These are phyloP conservation scores for Meiosimyza platycephala DNA, from an alignment of 2,888 invertebrate species.

Conservation along the genomic window DNA sequence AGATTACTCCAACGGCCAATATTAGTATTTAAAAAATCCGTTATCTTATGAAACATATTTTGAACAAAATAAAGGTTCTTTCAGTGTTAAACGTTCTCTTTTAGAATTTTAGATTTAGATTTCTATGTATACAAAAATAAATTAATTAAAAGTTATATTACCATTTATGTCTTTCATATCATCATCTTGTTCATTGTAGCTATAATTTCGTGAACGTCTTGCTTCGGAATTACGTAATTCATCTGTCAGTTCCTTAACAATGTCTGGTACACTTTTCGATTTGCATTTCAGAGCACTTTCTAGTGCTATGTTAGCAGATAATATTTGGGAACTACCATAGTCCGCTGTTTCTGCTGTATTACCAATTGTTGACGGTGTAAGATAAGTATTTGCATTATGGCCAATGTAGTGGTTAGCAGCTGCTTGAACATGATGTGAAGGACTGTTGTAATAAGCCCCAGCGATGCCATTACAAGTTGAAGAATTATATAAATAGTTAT, in stretches of 20 bases:
- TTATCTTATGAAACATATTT: too few species aligned
- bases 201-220: constrained; percentile 70
- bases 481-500: constrained; percentile 60
- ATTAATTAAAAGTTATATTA: background rate
- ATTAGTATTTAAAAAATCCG: too few species aligned
- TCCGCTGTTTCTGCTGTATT: background rate
- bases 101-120: too few species aligned
- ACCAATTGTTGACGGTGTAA: background rate
- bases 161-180: background rate
- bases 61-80: too few species aligned
- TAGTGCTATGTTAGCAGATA: background rate
- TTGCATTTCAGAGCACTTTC: constrained; percentile 54
- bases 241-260: constrained; percentile 79
- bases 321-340: constrained; percentile 9
- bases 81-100: too few species aligned
- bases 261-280: constrained; percentile 79
- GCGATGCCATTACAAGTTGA: constrained; percentile 11
- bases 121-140: too few species aligned
- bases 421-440: constrained; percentile 39
- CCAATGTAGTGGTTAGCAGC: constrained; percentile 14
- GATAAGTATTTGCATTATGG: constrained; percentile 37
- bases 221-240: constrained; percentile 71
- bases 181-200: constrained; percentile 67
- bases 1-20: too few species aligned
- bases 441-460: constrained; percentile 48